These are phyloP conservation scores for Apamea crenata DNA, from an alignment of 2,888 invertebrate genomes.

Conservation along the genomic window DNA sequence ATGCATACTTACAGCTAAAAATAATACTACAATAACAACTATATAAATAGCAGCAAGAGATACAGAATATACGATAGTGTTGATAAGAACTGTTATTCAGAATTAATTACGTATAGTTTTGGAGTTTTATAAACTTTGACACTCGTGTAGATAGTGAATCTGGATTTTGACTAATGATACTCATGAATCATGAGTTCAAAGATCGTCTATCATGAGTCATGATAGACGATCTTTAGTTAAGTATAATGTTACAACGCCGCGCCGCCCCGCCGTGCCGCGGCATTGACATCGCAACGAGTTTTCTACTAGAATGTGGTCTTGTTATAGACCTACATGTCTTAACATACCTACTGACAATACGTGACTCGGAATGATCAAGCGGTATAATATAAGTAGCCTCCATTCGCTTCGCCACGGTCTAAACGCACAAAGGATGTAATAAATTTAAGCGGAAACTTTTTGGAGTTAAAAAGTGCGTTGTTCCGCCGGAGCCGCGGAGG, in stretches of 20 bases:
- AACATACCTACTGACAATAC: too few relatives aligned
- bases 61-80: slow-evolving; percentile 6
- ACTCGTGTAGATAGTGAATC: background rate
- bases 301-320: background rate
- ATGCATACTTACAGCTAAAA: slow-evolving; percentile 21
- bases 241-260: background rate
- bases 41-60: slow-evolving; percentile 16
- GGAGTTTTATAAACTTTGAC: background rate
- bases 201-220: background rate
- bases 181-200: too few relatives aligned
- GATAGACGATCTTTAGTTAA: background rate
- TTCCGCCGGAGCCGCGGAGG: slow-evolving; percentile 25
- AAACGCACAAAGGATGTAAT: slow-evolving; percentile 15
- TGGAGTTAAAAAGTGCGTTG: slow-evolving; percentile 47
- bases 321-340: background rate
- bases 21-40: slow-evolving; percentile 22
- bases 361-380: background rate
- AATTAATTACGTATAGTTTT: background rate
- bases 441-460: slow-evolving; percentile 41
- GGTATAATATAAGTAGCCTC: background rate
- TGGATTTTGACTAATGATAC: background rate
- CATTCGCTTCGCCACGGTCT: background rate
- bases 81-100: slow-evolving; percentile 17
- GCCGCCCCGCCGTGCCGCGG: background rate
- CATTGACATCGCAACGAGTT: background rate